Evolutionary conservation across 2,888 invertebrate species (phyloP), one percentile per base, ranked within the genome.

Genomic region (Bellardia pandia): DNA sequence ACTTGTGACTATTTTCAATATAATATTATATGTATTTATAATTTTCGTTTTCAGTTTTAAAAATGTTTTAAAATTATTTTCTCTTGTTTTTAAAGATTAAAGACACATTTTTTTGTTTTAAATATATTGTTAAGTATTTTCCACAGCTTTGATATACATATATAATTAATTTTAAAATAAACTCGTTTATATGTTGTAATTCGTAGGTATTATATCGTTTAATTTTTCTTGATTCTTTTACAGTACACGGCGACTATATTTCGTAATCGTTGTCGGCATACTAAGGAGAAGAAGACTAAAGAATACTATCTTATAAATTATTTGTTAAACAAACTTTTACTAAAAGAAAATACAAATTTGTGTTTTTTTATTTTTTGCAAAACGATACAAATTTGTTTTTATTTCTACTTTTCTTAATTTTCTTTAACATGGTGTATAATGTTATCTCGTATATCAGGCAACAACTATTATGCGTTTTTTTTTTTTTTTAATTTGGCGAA

Each of bases 201-300:
- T 87, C 77, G 87, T 66, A 72, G 56, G 8, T 79, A 62, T 71
- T 79, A 62, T 64, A 75, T 86, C 82, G 79, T 79, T 62, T 71
- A 81, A 68, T 37, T 51, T 37, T 72, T 64, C n/a, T 58, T 60
- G 51, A 45, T n/a, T 74, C 6, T 62, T 33, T 69, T 76, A 66
- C 14, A 85, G 81, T 78, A 62, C 76, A 85, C 81, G 64, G 45
- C 87, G 78, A 85, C 85, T 82, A 82, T 85, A 78, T 87, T 85
- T 82, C 87, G 87, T 85, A 87, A 75, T 87, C 78, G 87, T 85
- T 85, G 78, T 85, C 87, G 87, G 81, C 81, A 82, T 85, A 87
- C 87, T 87, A 62, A 75, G 30, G 40, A 75, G 64, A 85, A 76
- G 33, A 78, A 84, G 16, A 74, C 79, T 45, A 56, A 68, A 74